Percentiles rank a stretch among this genome's conserved stretches.
These are phyloP conservation scores for Macrobrachium nipponense DNA, from an alignment of 1,140 invertebrate genomes.

Conservation along the genomic window DNA sequence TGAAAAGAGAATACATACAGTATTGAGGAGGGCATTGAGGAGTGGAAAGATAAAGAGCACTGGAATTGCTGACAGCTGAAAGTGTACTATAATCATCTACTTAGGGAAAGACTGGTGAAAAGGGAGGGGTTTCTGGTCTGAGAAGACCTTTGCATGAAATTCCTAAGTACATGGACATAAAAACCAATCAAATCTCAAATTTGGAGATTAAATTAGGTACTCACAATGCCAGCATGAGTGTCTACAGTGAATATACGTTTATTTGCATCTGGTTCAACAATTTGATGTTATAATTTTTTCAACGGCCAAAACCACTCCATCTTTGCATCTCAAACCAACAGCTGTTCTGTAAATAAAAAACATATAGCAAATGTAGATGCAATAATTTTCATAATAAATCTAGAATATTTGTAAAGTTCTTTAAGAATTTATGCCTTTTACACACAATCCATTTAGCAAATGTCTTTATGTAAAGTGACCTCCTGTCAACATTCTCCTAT, in stretches of 20 bases:
- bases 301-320: constrained; percentile 97
- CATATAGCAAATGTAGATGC: not conserved
- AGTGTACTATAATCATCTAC: too few relatives aligned
- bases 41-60: too few relatives aligned
- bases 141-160: too few relatives aligned
- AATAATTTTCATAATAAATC: not conserved
- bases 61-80: too few relatives aligned
- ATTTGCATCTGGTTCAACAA: constrained; percentile 93
- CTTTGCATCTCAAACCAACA: constrained; percentile 92
- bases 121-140: not conserved
- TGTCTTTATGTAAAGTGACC: too few relatives aligned
- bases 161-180: not conserved
- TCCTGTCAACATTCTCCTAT: too few relatives aligned
- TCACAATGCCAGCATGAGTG: constrained; percentile 92
- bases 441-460: too few relatives aligned
- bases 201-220: constrained; percentile 18
- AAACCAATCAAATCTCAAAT: not conserved
- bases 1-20: too few relatives aligned
- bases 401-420: not conserved
- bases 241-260: constrained; percentile 95
- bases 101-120: too few relatives aligned
- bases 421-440: too few relatives aligned
- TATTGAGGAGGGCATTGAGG: too few relatives aligned
- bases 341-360: constrained; percentile 78
- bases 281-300: constrained; percentile 97